These are phyloP conservation scores for Sepiola atlantica DNA, from an alignment of 2,888 invertebrate species.

Conservation along the genomic window DNA sequence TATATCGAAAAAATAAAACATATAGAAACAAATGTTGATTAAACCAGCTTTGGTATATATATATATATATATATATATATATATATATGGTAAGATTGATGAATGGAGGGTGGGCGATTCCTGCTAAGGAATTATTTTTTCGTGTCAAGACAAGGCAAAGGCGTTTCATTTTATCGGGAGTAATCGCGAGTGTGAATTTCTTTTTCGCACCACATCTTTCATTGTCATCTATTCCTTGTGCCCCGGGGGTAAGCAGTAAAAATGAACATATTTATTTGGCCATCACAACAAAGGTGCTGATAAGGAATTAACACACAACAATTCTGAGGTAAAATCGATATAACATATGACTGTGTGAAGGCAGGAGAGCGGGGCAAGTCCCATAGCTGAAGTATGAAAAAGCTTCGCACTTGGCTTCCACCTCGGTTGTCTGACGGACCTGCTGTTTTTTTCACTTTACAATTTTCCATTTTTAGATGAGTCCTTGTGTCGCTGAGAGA, in stretches of 20 bases:
- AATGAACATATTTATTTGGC: neutral
- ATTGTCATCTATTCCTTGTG: neutral
- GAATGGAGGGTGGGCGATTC: too few species aligned
- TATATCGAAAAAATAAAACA: too few species aligned
- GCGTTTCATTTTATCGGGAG: too few species aligned
- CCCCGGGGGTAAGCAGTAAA: neutral
- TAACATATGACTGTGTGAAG: neutral
- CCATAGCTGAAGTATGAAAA: neutral
- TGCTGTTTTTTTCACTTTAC: neutral
- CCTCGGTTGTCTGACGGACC: neutral
- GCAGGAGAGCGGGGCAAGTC: neutral
- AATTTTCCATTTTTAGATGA: too few species aligned
- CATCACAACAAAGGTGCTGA: neutral
- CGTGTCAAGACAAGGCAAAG: too few species aligned
- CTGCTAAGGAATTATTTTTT: too few species aligned
- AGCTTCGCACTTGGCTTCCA: neutral
- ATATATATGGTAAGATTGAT: too few species aligned
- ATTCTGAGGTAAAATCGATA: neutral
- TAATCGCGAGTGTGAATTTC: too few species aligned
- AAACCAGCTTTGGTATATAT: too few species aligned
- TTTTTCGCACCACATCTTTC: neutral
- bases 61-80: too few species aligned
- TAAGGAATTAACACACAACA: neutral
- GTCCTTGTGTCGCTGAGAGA: too few species aligned
- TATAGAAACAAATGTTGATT: too few species aligned